Percentiles rank a stretch among this genome's conserved stretches.
Conservation (phyloP, 2,797 vertebrate genomes). For the Clarias laeviceps region DNA sequence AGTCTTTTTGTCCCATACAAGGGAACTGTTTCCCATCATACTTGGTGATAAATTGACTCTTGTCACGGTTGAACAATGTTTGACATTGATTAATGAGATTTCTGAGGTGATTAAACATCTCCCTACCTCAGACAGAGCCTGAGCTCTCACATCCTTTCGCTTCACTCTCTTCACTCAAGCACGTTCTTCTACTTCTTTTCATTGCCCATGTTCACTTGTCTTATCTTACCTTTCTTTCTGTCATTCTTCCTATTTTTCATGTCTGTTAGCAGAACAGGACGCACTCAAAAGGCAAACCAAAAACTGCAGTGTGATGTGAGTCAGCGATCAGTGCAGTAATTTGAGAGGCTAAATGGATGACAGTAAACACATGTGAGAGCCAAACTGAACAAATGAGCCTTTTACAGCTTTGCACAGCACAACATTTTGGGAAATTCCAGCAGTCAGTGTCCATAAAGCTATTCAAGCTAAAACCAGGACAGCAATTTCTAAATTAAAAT, state of each 20-base stretch:
- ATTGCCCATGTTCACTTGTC: not conserved
- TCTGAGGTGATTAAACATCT: not conserved
- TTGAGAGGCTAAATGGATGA: not conserved
- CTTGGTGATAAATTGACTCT: not conserved
- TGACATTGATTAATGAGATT: not conserved
- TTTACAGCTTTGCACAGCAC: not conserved
- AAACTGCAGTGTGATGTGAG: not conserved
- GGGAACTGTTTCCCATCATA: not conserved
- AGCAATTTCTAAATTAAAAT: not conserved
- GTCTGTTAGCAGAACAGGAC: not conserved
- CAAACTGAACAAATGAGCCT: not conserved
- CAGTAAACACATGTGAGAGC: not conserved
- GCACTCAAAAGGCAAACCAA: not conserved
- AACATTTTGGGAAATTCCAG: slow-evolving; percentile 6
- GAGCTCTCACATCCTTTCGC: not conserved
- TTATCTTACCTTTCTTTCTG: not conserved
- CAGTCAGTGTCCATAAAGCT: not conserved
- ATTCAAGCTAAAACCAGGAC: not conserved
- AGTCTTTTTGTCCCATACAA: not conserved
- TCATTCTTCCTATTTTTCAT: too few species aligned
- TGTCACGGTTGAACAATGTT: not conserved
- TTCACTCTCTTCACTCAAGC: not conserved
- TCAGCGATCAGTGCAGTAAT: slow-evolving; percentile 7
- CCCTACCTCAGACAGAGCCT: not conserved
- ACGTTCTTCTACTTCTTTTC: not conserved